Percentiles rank a stretch among this genome's conserved stretches.
Evolutionary conservation across 2,888 invertebrate species (phyloP).

Genomic region (Callosobruchus maculatus): DNA sequence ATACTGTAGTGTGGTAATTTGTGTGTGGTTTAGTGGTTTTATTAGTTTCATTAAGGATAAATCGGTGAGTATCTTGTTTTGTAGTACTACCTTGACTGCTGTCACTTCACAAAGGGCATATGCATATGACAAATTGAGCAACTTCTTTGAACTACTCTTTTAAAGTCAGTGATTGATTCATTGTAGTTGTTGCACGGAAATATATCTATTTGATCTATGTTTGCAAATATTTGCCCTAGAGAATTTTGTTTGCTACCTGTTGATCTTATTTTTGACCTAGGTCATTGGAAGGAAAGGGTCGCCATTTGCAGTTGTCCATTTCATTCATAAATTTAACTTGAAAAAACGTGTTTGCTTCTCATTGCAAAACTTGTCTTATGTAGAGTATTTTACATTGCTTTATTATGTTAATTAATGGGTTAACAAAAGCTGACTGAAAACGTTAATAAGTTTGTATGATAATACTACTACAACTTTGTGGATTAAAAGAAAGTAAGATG

Average conservation of each 20-base stretch:
- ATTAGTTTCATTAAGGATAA: not conserved
- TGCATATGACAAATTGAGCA: not conserved
- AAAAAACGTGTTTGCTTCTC: no score
- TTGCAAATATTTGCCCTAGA: not conserved
- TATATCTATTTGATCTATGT: not conserved
- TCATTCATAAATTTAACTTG: not conserved
- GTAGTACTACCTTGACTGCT: constrained; percentile 2
- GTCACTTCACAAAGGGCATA: constrained; percentile 3
- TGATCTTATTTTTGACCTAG: not conserved
- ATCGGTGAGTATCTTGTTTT: constrained; percentile 1
- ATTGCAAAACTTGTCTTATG: no score
- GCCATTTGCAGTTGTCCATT: not conserved
- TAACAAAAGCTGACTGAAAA: no score
- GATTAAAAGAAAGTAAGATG: no score
- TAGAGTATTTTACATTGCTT: no score
- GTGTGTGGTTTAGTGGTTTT: constrained; percentile 11
- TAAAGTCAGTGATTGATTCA: not conserved
- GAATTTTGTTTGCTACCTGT: not conserved
- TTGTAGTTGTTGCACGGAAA: no score
- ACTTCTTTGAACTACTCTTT: not conserved
- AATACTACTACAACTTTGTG: no score
- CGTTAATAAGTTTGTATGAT: no score
- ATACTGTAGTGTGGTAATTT: constrained; percentile 1
- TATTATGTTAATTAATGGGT: no score
- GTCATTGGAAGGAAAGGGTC: not conserved